Evolutionary conservation across 2,113 vertebrate genomes (phyloP).

Genomic region (Calyptomena viridis): DNA sequence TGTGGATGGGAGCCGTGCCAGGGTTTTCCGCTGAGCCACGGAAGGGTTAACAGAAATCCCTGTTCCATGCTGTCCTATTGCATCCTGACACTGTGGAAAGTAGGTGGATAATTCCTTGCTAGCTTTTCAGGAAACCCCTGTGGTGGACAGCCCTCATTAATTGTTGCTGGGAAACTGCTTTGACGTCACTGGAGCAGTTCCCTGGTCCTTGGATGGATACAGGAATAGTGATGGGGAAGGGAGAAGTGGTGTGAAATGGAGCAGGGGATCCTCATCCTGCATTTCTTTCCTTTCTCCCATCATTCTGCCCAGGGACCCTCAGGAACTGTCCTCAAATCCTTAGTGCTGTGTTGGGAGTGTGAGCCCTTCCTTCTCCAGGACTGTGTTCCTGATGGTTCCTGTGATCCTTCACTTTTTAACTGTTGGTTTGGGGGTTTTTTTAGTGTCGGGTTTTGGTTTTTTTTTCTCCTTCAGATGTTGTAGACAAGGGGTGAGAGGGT

Average conservation of each 20-base stretch:
- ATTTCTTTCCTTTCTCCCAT: background rate
- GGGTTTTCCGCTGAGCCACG: background rate
- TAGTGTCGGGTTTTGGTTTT: background rate
- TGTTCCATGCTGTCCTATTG: background rate
- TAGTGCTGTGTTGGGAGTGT: background rate
- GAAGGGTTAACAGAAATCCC: constrained; percentile 55
- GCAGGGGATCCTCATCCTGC: background rate
- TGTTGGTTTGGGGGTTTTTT: background rate
- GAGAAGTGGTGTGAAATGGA: constrained; percentile 31
- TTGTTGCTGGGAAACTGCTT: constrained; percentile 79
- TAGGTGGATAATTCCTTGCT: constrained; percentile 68
- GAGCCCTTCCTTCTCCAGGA: background rate
- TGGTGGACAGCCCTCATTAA: constrained; percentile 75
- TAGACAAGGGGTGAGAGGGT: background rate
- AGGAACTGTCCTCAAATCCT: background rate
- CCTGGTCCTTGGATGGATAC: constrained; percentile 43
- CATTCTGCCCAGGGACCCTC: background rate
- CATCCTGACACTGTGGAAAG: constrained; percentile 55
- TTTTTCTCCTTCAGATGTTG: background rate
- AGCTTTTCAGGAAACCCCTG: constrained; percentile 83
- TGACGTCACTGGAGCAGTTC: constrained; percentile 77
- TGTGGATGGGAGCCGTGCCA: background rate
- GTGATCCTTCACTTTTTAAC: background rate
- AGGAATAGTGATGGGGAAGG: constrained; percentile 27
- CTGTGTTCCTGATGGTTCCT: background rate